A percentile compares a stretch with the other conserved stretches of the same genome.
These are phyloP conservation scores for Laothoe populi DNA, from an alignment of 2,888 invertebrate species.

Conservation along the genomic window DNA sequence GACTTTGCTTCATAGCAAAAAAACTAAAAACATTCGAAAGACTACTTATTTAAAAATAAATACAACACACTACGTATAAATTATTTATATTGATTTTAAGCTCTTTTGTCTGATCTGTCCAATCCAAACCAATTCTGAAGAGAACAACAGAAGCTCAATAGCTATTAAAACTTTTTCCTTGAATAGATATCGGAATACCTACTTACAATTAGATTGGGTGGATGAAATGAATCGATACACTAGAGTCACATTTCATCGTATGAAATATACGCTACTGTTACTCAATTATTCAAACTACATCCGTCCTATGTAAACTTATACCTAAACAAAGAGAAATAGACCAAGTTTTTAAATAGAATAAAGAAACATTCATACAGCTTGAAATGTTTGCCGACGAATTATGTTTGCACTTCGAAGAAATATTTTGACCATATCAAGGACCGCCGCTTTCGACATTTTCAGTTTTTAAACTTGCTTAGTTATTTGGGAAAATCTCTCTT, in stretches of 20 bases:
- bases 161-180: slow-evolving; percentile 7
- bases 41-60: no score
- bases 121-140: neutral
- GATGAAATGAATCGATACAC: slow-evolving; percentile 3
- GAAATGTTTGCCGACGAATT: slow-evolving; percentile 1
- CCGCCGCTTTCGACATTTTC: neutral
- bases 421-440: slow-evolving; percentile 11
- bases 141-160: neutral
- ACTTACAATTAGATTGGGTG: neutral
- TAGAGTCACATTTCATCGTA: neutral
- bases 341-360: slow-evolving; percentile 7
- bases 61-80: no score
- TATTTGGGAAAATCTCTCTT: neutral
- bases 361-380: neutral
- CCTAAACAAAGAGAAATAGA: slow-evolving; percentile 1
- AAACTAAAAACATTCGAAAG: no score
- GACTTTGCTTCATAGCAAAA: no score
- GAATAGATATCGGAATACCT: neutral
- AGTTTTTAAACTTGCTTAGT: neutral
- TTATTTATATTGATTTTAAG: no score
- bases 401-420: neutral
- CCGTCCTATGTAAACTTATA: slow-evolving; percentile 18
- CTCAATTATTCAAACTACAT: slow-evolving; percentile 18
- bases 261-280: neutral
- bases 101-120: neutral